Evolutionary conservation across 1,140 invertebrate species (phyloP), one percentile per base, ranked within the genome.

Genomic region (Philotrypesis tridentata): DNA sequence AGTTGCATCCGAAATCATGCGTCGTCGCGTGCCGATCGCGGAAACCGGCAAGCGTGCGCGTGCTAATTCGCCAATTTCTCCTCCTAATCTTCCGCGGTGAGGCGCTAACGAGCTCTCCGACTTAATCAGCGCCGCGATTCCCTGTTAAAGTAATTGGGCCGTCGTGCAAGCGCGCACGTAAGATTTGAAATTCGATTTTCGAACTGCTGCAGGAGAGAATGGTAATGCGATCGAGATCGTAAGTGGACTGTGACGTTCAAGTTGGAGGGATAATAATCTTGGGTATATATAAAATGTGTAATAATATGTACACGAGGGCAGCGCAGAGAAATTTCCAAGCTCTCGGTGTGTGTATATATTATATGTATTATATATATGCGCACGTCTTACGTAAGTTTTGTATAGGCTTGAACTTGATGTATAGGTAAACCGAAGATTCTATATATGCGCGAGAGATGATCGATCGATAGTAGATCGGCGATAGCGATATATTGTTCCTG

Each of bases 1-100:
- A 65, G 9, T 37, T 5, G 5, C 63, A 29, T 11, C 61, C 63
- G 63, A 65, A 55, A 55, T 55, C 21, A 55, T n/a, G n/a, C n/a
- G n/a, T 6, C 63, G 25, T 27, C 25, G 63, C 63, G 23, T 65
- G 23, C 11, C 61, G 61, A 25, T 27, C 61, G 25, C 17, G 25
- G 27, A 31, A 14, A 29, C 31, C 11, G 29, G 21, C 31, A 12
- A 14, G 67, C 67, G 31, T 3, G 25, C 48, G 5, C 21, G 48
- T 17, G 48, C 48, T 65, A 25, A 65, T 65, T 29, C 23, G 23
- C 63, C 27, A 65, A 65, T 76, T 76, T 76, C 74, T 76, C 31
- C 31, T 65, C n/a, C n/a, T 76, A 76, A 76, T 76, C 33, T 55
- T n/a, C n/a, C n/a, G n/a, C n/a, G n/a, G 48, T 21, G 29, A 23